Conservation (phyloP, 2,888 invertebrate species). For the Euplexia lucipara region DNA sequence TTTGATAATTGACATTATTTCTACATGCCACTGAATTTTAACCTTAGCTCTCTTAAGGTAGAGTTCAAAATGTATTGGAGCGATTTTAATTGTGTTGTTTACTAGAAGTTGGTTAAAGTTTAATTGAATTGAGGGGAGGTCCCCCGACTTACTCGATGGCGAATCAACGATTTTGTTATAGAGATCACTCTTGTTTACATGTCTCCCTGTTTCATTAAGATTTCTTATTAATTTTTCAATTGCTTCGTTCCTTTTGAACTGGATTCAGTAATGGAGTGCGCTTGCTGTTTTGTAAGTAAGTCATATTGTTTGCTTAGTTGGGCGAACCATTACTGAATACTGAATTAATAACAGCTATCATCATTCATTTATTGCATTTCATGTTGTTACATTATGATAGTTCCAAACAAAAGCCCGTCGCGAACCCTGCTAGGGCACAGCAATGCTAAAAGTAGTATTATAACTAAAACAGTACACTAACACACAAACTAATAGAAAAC, state of each 20-base stretch:
- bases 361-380: no score
- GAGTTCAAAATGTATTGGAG: slow-evolving; percentile 71
- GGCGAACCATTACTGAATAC: no score
- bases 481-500: no score
- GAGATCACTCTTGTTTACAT: slow-evolving; percentile 79
- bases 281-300: slow-evolving; percentile 10
- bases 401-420: no score
- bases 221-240: slow-evolving; percentile 62
- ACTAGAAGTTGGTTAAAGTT: slow-evolving; percentile 88
- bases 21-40: slow-evolving; percentile 45
- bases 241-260: slow-evolving; percentile 25
- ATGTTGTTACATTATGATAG: no score
- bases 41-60: slow-evolving; percentile 61
- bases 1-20: slow-evolving; percentile 78
- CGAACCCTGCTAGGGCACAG: no score
- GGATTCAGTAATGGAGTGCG: slow-evolving; percentile 22
- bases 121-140: slow-evolving; percentile 85
- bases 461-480: no score
- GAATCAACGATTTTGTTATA: slow-evolving; percentile 81
- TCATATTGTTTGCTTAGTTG: background rate
- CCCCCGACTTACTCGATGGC: slow-evolving; percentile 72
- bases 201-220: slow-evolving; percentile 60
- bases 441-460: no score
- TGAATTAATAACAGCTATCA: no score
- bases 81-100: slow-evolving; percentile 86